Conservation (phyloP, 2,113 vertebrate species). For the Heterotis niloticus region DNA sequence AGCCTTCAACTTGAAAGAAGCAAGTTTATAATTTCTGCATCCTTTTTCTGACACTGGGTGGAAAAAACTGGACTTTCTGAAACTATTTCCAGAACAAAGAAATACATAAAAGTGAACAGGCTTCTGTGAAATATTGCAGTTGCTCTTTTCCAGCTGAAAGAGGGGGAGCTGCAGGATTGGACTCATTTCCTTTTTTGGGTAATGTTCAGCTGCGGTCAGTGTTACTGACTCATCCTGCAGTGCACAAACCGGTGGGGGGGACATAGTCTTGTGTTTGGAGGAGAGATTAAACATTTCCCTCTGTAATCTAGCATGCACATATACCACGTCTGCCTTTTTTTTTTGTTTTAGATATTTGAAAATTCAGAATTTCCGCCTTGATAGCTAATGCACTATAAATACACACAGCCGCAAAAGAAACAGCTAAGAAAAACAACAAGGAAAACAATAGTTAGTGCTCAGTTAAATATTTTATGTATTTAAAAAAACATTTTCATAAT, state of each 20-base stretch:
- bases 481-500: not conserved
- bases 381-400: not conserved
- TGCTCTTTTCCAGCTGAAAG: too few species aligned
- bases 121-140: too few species aligned
- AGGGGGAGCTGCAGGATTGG: not conserved
- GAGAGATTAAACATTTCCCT: slow-evolving; percentile 19
- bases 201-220: slow-evolving; percentile 17
- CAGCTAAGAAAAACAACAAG: not conserved
- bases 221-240: slow-evolving; percentile 13
- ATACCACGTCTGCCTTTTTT: not conserved
- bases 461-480: not conserved
- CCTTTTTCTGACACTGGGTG: too few species aligned
- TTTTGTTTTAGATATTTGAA: not conserved
- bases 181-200: slow-evolving; percentile 20
- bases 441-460: not conserved
- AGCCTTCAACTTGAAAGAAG: too few species aligned
- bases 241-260: not conserved
- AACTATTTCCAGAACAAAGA: too few species aligned
- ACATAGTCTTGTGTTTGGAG: not conserved
- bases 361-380: not conserved
- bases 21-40: too few species aligned
- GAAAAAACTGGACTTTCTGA: too few species aligned
- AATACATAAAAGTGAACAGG: too few species aligned
- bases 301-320: not conserved
- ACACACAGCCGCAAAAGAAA: not conserved